A percentile compares a stretch with the other conserved stretches of the same genome.
These are phyloP conservation scores for Salticus scenicus DNA, from an alignment of 2,888 invertebrate species.

Conservation along the genomic window DNA sequence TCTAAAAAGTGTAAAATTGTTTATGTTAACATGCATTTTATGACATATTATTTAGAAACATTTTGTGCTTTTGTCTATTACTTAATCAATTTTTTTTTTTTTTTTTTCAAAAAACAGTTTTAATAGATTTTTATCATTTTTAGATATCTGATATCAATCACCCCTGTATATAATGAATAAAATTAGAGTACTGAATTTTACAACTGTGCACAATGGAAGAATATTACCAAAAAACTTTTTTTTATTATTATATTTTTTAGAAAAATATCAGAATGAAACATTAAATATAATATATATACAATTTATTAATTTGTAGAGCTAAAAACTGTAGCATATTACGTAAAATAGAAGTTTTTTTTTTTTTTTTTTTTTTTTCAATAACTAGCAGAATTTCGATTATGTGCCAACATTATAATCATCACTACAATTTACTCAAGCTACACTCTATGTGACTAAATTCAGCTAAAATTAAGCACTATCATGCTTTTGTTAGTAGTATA, in stretches of 20 bases:
- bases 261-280: conserved; percentile 65
- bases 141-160: too few relatives aligned
- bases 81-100: too few relatives aligned
- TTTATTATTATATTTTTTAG: conserved; percentile 29
- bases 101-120: too few relatives aligned
- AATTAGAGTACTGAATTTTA: not conserved
- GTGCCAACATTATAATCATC: conserved; percentile 30
- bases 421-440: conserved; percentile 9
- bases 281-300: conserved; percentile 63
- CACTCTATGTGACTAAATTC: not conserved
- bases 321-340: conserved; percentile 47
- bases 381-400: conserved; percentile 9
- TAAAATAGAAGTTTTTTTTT: conserved; percentile 48
- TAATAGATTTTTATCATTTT: too few relatives aligned
- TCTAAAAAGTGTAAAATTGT: too few relatives aligned
- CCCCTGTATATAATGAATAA: not conserved
- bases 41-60: too few relatives aligned
- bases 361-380: not conserved
- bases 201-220: not conserved
- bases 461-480: not conserved
- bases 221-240: conserved; percentile 54
- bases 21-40: too few relatives aligned
- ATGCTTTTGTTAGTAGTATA: not conserved
- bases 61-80: too few relatives aligned
- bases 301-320: conserved; percentile 46